Base-by-base conservation (phyloP, 1,140 invertebrate genomes). In the Mesaphorura yosii region DNA sequence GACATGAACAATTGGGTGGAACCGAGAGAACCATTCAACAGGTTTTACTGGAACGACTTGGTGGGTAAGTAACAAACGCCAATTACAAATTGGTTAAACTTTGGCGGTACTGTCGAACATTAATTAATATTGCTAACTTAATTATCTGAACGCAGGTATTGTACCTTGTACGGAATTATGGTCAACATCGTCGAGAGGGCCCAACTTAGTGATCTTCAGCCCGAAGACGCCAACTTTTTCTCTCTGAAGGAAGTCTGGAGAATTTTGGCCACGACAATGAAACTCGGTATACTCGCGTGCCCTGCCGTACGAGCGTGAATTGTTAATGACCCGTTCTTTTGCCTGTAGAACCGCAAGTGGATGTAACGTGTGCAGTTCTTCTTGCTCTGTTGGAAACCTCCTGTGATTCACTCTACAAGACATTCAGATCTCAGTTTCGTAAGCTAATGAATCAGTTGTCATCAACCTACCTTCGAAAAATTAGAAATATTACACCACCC, bases 81-180 rank as follows among this genome's bases (percentile, higher is more conserved):
- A 27, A 19, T 7, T 40, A 31, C 23, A 20, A 6, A 38, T 5
- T 37, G 48, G 39, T 34, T 19, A 19, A 48, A n/a, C 25, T 48
- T 17, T 14, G 19, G 22, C 25, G 17, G 4, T 22, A 39, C 10
- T 39, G 10, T 22, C 6, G 10, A 19, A 3, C 2, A 7, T 2
- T 14, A 39, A 38, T 20, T 51, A 19, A 46, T 19, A 4, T 40
- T 22, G 28, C n/a, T 48, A 25, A 17, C 42, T 6, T 45, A 27
- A n/a, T 52, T 37, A 28, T 52, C 31, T 2, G 5, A 34, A 39
- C 37, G 25, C 22, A 61, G 59, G 28, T 62, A 59, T 49, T 57
- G 50, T n/a, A 59, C 52, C 12, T 34, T 62, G 14, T 62, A 59
- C 50, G 53, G 39, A n/a, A 15, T 59, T 1, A 62, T 62, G 60